These are phyloP conservation scores for Vidua macroura DNA, from an alignment of 2,113 vertebrate species.

Conservation along the genomic window DNA sequence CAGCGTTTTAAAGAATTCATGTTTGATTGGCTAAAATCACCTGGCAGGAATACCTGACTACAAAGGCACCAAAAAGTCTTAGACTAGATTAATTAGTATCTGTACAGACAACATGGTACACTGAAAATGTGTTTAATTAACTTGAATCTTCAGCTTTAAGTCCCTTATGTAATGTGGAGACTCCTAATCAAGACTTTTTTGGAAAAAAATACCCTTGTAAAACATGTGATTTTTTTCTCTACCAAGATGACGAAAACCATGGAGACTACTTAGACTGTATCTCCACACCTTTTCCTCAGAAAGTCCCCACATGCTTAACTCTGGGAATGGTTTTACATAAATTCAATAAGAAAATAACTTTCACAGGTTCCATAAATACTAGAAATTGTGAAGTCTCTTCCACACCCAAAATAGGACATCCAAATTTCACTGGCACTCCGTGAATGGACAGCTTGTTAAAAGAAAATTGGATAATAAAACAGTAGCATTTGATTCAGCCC, in stretches of 20 bases:
- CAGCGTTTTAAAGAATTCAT: not conserved
- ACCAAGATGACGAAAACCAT: not conserved
- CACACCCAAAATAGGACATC: not conserved
- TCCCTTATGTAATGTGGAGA: not conserved
- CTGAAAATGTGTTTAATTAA: not conserved
- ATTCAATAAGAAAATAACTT: constrained; percentile 10
- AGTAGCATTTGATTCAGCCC: not conserved
- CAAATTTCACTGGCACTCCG: not conserved
- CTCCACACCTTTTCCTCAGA: not conserved
- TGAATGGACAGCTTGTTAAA: constrained; percentile 32
- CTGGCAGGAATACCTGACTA: not conserved
- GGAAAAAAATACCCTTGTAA: not conserved
- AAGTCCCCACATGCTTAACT: not conserved
- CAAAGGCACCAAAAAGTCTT: not conserved
- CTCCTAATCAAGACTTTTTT: not conserved
- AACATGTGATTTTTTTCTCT: not conserved
- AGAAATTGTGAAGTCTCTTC: not conserved
- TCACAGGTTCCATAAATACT: not conserved
- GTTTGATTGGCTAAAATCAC: not conserved
- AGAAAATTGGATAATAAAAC: constrained; percentile 10
- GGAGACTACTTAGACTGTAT: not conserved
- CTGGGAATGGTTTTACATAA: not conserved
- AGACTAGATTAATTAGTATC: not conserved
- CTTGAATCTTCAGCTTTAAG: not conserved
- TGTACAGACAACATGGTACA: not conserved